Percentiles rank a stretch among this genome's conserved stretches.
Evolutionary conservation across 2,888 invertebrate genomes (phyloP).

Genomic region (Altica lythri): DNA sequence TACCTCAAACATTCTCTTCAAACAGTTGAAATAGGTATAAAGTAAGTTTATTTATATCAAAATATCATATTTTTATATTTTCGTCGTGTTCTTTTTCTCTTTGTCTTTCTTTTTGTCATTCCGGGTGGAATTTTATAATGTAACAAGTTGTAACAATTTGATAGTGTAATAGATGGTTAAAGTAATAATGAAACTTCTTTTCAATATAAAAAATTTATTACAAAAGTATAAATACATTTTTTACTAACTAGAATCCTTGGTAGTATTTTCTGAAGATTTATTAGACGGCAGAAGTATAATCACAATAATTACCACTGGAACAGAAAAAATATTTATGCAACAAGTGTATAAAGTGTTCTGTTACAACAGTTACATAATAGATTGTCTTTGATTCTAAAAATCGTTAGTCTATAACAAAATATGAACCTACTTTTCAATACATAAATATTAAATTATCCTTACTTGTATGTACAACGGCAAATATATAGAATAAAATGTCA

Average conservation of each 20-base stretch:
- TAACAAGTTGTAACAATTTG: too few species aligned
- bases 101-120: too few species aligned
- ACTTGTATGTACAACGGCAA: constrained; percentile 51
- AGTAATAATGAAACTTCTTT: too few species aligned
- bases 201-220: constrained; percentile 1
- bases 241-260: constrained; percentile 4
- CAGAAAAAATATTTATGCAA: constrained; percentile 10
- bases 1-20: too few species aligned
- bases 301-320: constrained; percentile 35
- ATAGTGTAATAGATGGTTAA: too few species aligned
- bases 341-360: background rate
- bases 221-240: constrained; percentile 2
- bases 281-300: constrained; percentile 34
- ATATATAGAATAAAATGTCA: constrained; percentile 55
- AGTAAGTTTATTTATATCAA: too few species aligned
- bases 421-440: background rate
- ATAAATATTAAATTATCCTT: constrained; percentile 34
- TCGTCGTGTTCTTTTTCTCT: too few species aligned
- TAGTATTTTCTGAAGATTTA: constrained; percentile 10
- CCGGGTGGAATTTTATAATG: too few species aligned
- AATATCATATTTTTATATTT: too few species aligned
- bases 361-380: background rate
- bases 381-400: too few species aligned
- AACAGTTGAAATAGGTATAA: too few species aligned
- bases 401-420: too few species aligned